These are phyloP conservation scores for Leptopterna dolabrata DNA, from an alignment of 2,888 invertebrate genomes.

Conservation along the genomic window DNA sequence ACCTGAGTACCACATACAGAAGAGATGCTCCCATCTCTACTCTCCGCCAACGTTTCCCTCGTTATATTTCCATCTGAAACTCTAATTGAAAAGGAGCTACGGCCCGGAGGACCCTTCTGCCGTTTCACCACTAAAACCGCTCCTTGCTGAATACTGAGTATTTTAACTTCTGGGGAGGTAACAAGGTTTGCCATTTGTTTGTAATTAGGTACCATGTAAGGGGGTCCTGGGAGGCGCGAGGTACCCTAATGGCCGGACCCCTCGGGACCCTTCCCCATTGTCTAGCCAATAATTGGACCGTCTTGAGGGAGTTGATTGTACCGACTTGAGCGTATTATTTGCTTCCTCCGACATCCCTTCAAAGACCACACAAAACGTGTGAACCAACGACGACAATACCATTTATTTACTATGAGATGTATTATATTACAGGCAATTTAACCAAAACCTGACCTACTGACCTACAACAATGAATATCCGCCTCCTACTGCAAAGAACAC, in stretches of 20 bases:
- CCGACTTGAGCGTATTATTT: conserved; percentile 40
- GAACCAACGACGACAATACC: conserved; percentile 14
- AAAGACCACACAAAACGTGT: conserved; percentile 40
- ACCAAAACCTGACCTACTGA: too few species aligned
- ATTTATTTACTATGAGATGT: too few species aligned
- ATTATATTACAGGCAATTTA: too few species aligned
- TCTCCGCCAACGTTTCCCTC: neutral
- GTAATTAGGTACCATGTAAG: conserved; percentile 52
- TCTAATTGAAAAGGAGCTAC: conserved; percentile 41
- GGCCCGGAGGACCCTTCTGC: neutral
- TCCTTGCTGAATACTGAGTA: conserved; percentile 5
- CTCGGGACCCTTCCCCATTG: conserved; percentile 25
- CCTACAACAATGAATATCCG: too few species aligned
- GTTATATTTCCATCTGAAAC: conserved; percentile 53
- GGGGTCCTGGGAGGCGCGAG: conserved; percentile 23
- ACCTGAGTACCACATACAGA: conserved; percentile 38
- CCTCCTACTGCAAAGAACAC: too few species aligned
- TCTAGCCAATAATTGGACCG: conserved; percentile 49
- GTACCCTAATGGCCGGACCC: conserved; percentile 37
- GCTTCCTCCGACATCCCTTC: conserved; percentile 16
- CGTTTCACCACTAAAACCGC: neutral
- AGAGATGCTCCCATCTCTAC: conserved; percentile 5
- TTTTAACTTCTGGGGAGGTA: conserved; percentile 32
- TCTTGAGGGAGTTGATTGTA: conserved; percentile 43
- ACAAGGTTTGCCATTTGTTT: conserved; percentile 53